A percentile compares a stretch with the other conserved stretches of the same genome.
These are phyloP conservation scores for Rousettus madagascariensis DNA, from an alignment of 2,797 vertebrate genomes.

Conservation along the genomic window DNA sequence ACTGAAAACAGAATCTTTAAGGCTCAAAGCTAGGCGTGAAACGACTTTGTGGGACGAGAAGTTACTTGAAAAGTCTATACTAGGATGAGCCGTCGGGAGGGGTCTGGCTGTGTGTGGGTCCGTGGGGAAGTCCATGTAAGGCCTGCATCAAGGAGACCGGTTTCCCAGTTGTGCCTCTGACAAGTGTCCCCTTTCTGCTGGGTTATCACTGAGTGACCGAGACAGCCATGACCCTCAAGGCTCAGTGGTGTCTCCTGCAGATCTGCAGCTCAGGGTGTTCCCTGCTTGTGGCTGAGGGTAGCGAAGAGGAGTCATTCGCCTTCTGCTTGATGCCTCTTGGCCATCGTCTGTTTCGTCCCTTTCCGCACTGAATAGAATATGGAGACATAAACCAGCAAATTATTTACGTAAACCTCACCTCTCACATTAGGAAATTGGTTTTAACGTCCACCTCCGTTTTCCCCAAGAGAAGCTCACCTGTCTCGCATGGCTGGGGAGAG, in stretches of 20 bases:
- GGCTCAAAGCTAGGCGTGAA: not conserved
- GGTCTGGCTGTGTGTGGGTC: not conserved
- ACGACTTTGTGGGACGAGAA: not conserved
- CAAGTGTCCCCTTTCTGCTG: not conserved
- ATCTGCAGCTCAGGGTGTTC: not conserved
- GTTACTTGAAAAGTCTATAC: not conserved
- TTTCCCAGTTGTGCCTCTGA: no score
- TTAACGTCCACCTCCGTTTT: not conserved
- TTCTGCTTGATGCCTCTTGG: not conserved
- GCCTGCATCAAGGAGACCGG: not conserved
- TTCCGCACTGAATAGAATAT: not conserved
- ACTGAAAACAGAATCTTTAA: not conserved
- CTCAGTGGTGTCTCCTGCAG: fast-evolving
- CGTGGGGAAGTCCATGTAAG: not conserved
- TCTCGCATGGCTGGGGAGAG: not conserved
- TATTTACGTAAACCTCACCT: not conserved
- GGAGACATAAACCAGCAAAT: not conserved
- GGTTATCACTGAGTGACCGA: fast-evolving
- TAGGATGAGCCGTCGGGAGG: not conserved
- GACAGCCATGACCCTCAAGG: fast-evolving
- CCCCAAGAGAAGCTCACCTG: not conserved
- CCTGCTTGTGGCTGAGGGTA: no score
- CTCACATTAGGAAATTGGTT: not conserved
- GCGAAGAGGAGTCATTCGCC: no score
- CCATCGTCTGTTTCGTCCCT: not conserved